Percentiles rank a stretch among this genome's conserved stretches.
These are phyloP conservation scores for Donacobius atricapilla DNA, from an alignment of 2,113 vertebrate species.

Conservation along the genomic window DNA sequence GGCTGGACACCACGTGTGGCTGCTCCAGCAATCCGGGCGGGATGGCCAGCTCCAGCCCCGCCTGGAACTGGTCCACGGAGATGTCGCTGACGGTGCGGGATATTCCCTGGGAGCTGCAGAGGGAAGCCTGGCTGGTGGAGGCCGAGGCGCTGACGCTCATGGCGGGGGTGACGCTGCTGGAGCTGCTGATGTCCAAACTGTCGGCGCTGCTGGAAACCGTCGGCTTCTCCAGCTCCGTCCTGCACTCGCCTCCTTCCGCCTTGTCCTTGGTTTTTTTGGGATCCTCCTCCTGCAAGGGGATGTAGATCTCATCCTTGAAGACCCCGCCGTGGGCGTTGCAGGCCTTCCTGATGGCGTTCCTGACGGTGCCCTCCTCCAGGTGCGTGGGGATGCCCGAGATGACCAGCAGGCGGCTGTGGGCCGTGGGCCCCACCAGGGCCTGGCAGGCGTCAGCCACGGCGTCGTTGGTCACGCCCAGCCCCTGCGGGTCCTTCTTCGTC, in stretches of 20 bases:
- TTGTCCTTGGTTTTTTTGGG: slow-evolving; percentile 83
- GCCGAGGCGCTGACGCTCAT: slow-evolving; percentile 89
- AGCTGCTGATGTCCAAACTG: slow-evolving; percentile 87
- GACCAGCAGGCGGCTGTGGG: slow-evolving; percentile 91
- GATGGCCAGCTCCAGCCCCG: slow-evolving; percentile 73
- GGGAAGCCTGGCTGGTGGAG: slow-evolving; percentile 91
- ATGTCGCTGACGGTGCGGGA: slow-evolving; percentile 88
- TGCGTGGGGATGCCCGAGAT: slow-evolving; percentile 96
- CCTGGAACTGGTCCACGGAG: slow-evolving; percentile 82
- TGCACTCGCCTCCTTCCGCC: slow-evolving; percentile 77
- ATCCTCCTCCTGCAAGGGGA: slow-evolving; percentile 90
- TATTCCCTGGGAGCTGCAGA: slow-evolving; percentile 91
- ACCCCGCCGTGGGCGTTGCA: slow-evolving; percentile 94
- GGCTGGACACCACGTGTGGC: slow-evolving; percentile 88
- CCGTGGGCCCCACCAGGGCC: slow-evolving; percentile 89
- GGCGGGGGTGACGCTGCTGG: slow-evolving; percentile 88
- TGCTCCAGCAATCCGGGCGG: slow-evolving; percentile 81
- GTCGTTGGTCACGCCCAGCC: slow-evolving; percentile 89
- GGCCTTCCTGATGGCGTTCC: slow-evolving; percentile 90
- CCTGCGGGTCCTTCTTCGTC: slow-evolving; percentile 90
- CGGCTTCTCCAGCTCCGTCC: slow-evolving; percentile 76
- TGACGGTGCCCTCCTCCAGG: slow-evolving; percentile 87
- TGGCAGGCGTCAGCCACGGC: slow-evolving; percentile 93
- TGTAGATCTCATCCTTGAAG: slow-evolving; percentile 95
- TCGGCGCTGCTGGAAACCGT: slow-evolving; percentile 75